Evolutionary conservation across 2,797 vertebrate species (phyloP).

Genomic region (Darevskia mixta): DNA sequence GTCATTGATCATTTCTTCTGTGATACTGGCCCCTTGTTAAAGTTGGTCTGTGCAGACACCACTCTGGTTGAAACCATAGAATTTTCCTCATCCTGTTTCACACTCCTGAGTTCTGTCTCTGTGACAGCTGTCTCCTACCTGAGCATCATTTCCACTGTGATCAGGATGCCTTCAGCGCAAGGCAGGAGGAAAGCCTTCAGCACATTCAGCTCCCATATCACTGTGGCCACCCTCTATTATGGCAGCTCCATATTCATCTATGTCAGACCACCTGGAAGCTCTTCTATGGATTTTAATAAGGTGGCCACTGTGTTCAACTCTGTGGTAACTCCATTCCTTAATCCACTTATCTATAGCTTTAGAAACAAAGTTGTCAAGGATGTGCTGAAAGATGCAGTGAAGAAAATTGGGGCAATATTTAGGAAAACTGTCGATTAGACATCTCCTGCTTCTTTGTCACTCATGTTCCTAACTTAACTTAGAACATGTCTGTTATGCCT

Average conservation of each 20-base stretch:
- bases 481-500: too few species aligned
- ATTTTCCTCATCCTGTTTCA: constrained; percentile 55
- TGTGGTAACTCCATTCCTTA: background rate
- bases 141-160: constrained; percentile 54
- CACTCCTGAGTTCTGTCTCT: constrained; percentile 49
- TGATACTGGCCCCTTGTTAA: constrained; percentile 63
- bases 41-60: constrained; percentile 61
- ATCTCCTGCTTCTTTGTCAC: too few species aligned
- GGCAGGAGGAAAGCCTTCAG: constrained; percentile 65
- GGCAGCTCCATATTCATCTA: constrained; percentile 68
- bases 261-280: constrained; percentile 55
- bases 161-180: constrained; percentile 54
- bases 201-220: constrained; percentile 62
- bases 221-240: constrained; percentile 65
- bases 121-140: constrained; percentile 59
- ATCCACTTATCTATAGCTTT: background rate
- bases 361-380: constrained; percentile 42
- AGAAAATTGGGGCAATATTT: background rate
- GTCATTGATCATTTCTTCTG: constrained; percentile 71
- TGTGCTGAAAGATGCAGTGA: constrained; percentile 44
- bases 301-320: constrained; percentile 2
- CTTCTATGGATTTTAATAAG: constrained; percentile 26
- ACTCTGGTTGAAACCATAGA: constrained; percentile 41
- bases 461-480: too few species aligned
- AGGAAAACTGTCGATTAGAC: background rate